Conservation (phyloP, 2,113 vertebrate genomes). For the Macheiramphus alcinus region DNA sequence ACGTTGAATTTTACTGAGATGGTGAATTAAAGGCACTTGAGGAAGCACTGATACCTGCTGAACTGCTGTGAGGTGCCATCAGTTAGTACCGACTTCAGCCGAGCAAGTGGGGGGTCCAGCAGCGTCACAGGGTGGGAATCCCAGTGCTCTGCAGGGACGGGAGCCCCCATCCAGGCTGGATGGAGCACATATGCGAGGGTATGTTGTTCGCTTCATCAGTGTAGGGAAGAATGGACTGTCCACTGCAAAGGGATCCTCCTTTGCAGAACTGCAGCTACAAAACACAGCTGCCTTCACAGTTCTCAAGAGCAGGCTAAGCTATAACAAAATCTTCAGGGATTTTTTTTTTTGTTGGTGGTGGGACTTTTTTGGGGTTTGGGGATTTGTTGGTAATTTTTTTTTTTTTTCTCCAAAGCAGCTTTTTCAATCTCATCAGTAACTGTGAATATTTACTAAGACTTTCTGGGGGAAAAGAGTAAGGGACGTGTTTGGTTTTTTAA, state of each 20-base stretch:
- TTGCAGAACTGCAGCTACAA: not conserved
- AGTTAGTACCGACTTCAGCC: not conserved
- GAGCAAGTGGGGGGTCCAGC: accelerated
- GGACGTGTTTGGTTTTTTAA: not conserved
- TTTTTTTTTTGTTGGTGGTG: accelerated
- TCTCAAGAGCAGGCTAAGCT: not conserved
- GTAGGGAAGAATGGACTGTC: not conserved
- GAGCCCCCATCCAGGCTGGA: accelerated
- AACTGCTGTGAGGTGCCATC: not conserved
- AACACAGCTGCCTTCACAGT: not conserved
- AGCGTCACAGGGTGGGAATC: accelerated
- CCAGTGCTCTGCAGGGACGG: not conserved
- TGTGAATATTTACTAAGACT: not conserved
- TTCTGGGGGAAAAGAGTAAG: not conserved
- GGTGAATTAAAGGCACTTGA: not conserved
- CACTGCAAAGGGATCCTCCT: not conserved
- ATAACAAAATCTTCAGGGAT: not conserved
- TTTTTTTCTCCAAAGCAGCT: not conserved
- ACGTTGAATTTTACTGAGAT: not conserved
- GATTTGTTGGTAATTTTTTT: accelerated
- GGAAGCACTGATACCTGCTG: not conserved
- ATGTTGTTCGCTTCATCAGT: accelerated
- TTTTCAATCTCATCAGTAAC: not conserved
- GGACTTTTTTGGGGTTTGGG: not conserved
- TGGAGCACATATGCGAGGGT: not conserved